Evolutionary conservation across 2,113 vertebrate genomes (phyloP), one percentile per base, ranked within the genome.

Genomic region (Oncorhynchus tshawytscha): DNA sequence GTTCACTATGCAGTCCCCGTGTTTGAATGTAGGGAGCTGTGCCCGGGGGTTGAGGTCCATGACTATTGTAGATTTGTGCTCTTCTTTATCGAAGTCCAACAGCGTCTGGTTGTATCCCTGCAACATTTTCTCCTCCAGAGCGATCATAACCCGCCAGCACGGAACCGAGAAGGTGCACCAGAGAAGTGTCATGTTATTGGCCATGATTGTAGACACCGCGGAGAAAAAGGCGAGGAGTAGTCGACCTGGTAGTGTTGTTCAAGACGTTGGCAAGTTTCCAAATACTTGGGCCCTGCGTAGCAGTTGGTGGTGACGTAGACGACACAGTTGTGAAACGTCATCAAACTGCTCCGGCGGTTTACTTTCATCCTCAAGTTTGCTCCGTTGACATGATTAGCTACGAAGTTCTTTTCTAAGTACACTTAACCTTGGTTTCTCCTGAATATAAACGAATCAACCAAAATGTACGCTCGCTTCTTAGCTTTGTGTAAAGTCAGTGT

Each of bases 91-190:
- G 57, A 94, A 94, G 20, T 87, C 87, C 2, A 94, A 70, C 5
- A 81, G 29, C 62, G 90, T 91, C 0, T 85, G 71, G 2, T 91
- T 87, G 81, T 92, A 93, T 1, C 89, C 91, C 72, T 88, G 84
- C 79, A 94, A 82, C 1, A 80, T 71, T 77, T 94, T 94, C 89
- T 94, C 94, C 79, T 94, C 91, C 79, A 94, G 86, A 1, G 79
- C 72, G 4, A 94, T 91, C 91, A 84, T 73, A 3, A 93, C 54
- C 77, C 93, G 88, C 94, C 93, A 94, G 82, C 94, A 94, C 11
- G 93, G 92, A 1, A 92, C 90, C 49, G 93, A 94, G 51, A 92
- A 93, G 0, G 89, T 83, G 77, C 86, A 87, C 93, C 94, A 94
- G 64, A 82, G 79, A 2, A 94, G 81, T 73, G 85, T 84, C 48